phyloP scores from a whole-genome alignment of 2,113 vertebrate species.

The Coracopsis vasa region DNA sequence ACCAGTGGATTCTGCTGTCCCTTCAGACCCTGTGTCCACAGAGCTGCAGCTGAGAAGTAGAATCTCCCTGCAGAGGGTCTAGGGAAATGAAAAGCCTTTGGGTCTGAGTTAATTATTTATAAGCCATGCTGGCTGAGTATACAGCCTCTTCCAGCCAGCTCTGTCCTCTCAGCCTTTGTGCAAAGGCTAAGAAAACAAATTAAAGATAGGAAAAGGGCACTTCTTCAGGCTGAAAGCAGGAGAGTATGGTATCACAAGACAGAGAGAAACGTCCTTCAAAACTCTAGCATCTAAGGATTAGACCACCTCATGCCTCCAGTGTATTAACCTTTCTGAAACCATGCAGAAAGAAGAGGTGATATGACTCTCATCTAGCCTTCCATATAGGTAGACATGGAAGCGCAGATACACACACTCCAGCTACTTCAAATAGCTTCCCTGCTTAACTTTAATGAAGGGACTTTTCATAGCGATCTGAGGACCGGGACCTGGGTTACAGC shows the following conservation, averaged over 20 bases:
- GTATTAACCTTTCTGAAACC: neutral
- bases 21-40: neutral
- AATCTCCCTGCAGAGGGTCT: neutral
- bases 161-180: conserved; percentile 21
- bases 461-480: neutral
- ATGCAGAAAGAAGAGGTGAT: neutral
- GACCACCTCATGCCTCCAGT: neutral
- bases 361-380: neutral
- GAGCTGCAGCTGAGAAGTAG: neutral
- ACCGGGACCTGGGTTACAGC: neutral
- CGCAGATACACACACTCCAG: accelerated
- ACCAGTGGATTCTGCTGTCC: neutral
- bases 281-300: neutral
- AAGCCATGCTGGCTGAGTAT: neutral
- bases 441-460: neutral
- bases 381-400: neutral
- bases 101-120: conserved; percentile 29
- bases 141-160: neutral
- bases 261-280: neutral
- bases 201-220: neutral
- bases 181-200: conserved; percentile 28
- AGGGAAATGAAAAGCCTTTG: neutral
- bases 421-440: neutral
- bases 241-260: accelerated
- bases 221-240: neutral